phyloP scores from a whole-genome alignment of 1,140 invertebrate species.

The Cephus cinctus region DNA sequence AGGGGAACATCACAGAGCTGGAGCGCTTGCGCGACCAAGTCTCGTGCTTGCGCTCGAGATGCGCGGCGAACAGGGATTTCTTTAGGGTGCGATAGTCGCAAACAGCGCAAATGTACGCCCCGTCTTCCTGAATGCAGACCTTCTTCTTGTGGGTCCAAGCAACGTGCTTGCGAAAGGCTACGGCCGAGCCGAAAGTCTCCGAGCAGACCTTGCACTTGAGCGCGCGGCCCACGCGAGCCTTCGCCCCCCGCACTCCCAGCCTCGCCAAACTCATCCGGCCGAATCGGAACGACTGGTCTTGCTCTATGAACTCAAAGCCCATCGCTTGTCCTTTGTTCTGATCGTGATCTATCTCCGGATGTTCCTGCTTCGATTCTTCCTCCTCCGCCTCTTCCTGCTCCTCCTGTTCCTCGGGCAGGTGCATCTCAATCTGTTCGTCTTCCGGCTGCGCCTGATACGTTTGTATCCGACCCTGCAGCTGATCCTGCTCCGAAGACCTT shows the following conservation, averaged over 20 bases:
- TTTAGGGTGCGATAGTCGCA: conserved; percentile 48
- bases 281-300: no score
- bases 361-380: conserved; percentile 1
- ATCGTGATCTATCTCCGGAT: no score
- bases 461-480: no score
- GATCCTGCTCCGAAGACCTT: background rate
- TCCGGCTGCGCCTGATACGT: no score
- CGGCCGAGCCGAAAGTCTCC: conserved; percentile 38
- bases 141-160: conserved; percentile 51
- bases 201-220: conserved; percentile 48
- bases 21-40: conserved; percentile 38
- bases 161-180: conserved; percentile 47
- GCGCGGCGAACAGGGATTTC: conserved; percentile 40
- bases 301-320: no score
- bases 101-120: conserved; percentile 43
- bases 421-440: conserved; percentile 7
- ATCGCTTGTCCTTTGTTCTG: no score
- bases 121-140: conserved; percentile 45
- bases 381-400: conserved; percentile 12
- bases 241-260: background rate
- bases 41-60: conserved; percentile 48
- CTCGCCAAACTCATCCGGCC: no score
- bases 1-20: conserved; percentile 39
- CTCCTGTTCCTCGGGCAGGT: conserved; percentile 24
- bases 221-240: conserved; percentile 13